Percentiles rank a stretch among this genome's conserved stretches.
Conservation (phyloP, 2,888 invertebrate genomes). For the Agrilus cyanescens region DNA sequence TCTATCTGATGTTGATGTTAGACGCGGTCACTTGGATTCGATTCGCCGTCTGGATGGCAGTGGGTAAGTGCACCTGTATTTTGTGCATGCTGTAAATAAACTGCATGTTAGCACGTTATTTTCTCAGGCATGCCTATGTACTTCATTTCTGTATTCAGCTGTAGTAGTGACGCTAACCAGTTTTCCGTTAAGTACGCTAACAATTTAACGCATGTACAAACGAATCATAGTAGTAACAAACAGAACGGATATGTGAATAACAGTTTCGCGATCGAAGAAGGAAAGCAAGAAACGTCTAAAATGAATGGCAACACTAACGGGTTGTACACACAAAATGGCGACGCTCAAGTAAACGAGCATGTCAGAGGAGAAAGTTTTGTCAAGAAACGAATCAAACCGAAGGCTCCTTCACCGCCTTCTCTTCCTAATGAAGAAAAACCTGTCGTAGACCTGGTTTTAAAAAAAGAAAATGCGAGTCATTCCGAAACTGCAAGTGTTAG, state of each 20-base stretch:
- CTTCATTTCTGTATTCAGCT: conserved; percentile 12
- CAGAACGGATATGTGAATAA: too few relatives aligned
- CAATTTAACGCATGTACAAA: too few relatives aligned
- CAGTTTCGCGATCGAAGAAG: too few relatives aligned
- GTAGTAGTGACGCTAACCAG: too few relatives aligned
- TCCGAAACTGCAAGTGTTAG: conserved; percentile 8
- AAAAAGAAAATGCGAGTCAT: not conserved
- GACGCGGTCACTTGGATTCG: conserved; percentile 72
- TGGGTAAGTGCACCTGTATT: conserved; percentile 47
- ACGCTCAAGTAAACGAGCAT: too few relatives aligned
- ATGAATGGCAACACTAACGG: too few relatives aligned
- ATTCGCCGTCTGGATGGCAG: conserved; percentile 64
- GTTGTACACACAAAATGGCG: too few relatives aligned
- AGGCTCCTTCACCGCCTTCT: conserved; percentile 35
- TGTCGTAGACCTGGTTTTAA: not conserved
- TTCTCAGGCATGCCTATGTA: conserved; percentile 31
- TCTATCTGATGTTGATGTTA: conserved; percentile 75
- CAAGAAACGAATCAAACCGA: conserved; percentile 29
- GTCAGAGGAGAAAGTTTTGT: too few relatives aligned
- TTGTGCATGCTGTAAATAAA: conserved; percentile 24
- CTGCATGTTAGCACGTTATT: conserved; percentile 22
- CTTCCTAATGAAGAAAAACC: not conserved
- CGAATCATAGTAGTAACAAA: too few relatives aligned
- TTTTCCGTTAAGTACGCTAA: too few relatives aligned
- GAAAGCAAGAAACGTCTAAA: too few relatives aligned